Percentiles rank a stretch among this genome's conserved stretches.
These are phyloP conservation scores for Hofmannophila pseudospretella DNA, from an alignment of 2,888 invertebrate genomes.

Conservation along the genomic window DNA sequence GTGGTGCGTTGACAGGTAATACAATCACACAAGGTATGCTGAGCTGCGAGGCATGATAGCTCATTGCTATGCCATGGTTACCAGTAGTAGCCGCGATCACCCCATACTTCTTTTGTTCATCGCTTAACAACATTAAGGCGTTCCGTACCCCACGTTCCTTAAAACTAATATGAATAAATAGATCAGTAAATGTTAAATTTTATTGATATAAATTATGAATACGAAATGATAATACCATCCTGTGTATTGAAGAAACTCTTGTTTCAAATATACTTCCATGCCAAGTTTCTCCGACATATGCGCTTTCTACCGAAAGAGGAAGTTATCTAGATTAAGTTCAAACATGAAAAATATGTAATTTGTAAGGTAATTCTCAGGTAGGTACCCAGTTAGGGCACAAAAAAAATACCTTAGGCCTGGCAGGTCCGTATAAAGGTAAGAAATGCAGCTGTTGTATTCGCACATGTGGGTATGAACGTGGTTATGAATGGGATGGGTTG, in stretches of 20 bases:
- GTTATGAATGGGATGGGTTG: too few relatives aligned
- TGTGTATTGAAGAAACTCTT: constrained; percentile 93
- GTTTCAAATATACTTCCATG: constrained; percentile 93
- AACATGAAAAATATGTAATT: too few relatives aligned
- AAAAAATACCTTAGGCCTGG: too few relatives aligned
- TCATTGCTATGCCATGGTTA: constrained; percentile 90
- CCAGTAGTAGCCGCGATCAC: constrained; percentile 94
- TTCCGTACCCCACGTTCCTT: constrained; percentile 96
- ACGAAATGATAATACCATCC: constrained; percentile 87
- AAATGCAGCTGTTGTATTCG: too few relatives aligned
- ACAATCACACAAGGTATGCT: constrained; percentile 88
- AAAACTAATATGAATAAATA: constrained; percentile 78
- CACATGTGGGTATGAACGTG: too few relatives aligned
- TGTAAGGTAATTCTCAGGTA: too few relatives aligned
- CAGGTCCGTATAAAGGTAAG: too few relatives aligned
- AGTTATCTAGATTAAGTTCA: too few relatives aligned
- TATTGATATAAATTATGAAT: too few relatives aligned
- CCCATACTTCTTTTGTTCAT: constrained; percentile 85
- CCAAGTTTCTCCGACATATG: constrained; percentile 85
- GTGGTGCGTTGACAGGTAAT: constrained; percentile 92
- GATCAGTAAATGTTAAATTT: background rate
- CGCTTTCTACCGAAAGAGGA: constrained; percentile 83
- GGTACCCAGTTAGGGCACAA: too few relatives aligned
- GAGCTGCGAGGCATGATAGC: constrained; percentile 84
- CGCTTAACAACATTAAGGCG: constrained; percentile 83